These are phyloP conservation scores for Tragelaphus scriptus DNA, from an alignment of 2,113 vertebrate genomes.

Conservation along the genomic window DNA sequence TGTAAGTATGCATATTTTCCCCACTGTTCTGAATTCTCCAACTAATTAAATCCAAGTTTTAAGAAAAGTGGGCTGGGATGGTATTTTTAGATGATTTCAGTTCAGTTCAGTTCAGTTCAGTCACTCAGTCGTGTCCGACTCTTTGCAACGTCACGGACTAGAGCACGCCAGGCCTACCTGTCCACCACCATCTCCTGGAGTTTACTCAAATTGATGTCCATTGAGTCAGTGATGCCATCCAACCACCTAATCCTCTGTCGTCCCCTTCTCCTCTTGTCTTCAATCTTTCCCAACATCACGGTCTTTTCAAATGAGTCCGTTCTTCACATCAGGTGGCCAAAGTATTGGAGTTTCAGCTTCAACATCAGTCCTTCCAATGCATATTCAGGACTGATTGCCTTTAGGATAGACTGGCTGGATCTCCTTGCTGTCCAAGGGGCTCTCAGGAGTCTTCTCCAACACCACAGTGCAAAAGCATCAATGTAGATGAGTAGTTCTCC, in stretches of 20 bases:
- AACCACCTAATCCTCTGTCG: not conserved
- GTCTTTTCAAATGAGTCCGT: not conserved
- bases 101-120: not conserved
- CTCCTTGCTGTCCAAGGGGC: not conserved
- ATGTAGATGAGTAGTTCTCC: not conserved
- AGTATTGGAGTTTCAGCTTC: not conserved
- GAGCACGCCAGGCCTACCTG: not conserved
- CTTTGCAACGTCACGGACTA: not conserved
- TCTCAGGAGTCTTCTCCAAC: not conserved
- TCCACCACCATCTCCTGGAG: not conserved
- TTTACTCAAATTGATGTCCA: not conserved
- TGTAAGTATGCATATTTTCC: not conserved
- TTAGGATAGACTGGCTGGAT: not conserved
- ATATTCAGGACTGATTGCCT: not conserved
- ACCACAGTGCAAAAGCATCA: not conserved
- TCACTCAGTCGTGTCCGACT: rapidly evolving
- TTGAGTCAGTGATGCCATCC: not conserved
- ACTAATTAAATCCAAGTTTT: not conserved
- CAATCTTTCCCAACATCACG: not conserved
- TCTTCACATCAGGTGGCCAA: not conserved
- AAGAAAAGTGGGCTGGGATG: not conserved
- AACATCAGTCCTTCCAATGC: not conserved
- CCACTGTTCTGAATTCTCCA: not conserved
- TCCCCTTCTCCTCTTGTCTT: not conserved
- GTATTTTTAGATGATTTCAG: not conserved